Conservation (phyloP, 2,113 vertebrate species). For the Ctenodactylus gundi region DNA sequence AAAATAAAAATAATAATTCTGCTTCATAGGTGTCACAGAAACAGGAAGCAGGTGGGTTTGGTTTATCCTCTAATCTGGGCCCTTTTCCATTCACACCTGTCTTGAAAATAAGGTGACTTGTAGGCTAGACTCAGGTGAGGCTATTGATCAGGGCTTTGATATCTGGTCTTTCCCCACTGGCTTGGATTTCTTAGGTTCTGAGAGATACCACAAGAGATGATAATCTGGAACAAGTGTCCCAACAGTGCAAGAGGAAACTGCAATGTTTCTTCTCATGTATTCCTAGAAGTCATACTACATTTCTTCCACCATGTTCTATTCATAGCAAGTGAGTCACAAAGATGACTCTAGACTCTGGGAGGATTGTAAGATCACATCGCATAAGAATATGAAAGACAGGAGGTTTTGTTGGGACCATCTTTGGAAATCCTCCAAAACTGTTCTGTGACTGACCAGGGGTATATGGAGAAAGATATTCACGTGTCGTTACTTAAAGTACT, state of each 20-base stretch:
- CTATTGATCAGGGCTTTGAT: background rate
- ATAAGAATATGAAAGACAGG: background rate
- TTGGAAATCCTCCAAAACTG: background rate
- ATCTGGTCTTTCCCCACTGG: background rate
- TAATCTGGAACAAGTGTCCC: background rate
- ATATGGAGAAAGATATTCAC: background rate
- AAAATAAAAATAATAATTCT: constrained; percentile 3
- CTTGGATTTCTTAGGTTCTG: background rate
- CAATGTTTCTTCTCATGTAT: background rate
- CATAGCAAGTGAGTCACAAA: background rate
- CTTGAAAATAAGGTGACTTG: background rate
- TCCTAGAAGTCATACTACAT: background rate
- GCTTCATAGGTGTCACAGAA: background rate
- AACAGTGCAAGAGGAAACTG: background rate
- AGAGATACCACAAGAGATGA: background rate
- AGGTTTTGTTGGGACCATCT: background rate
- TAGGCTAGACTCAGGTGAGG: background rate
- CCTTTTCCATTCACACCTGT: background rate
- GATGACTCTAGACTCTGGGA: background rate
- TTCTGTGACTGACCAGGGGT: background rate
- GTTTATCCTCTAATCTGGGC: background rate
- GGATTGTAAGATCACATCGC: background rate
- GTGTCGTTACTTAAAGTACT: background rate
- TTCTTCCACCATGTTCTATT: background rate
- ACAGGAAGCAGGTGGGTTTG: background rate